phyloP scores from a whole-genome alignment of 2,888 invertebrate genomes.

The Hipparchia sbordonii region DNA sequence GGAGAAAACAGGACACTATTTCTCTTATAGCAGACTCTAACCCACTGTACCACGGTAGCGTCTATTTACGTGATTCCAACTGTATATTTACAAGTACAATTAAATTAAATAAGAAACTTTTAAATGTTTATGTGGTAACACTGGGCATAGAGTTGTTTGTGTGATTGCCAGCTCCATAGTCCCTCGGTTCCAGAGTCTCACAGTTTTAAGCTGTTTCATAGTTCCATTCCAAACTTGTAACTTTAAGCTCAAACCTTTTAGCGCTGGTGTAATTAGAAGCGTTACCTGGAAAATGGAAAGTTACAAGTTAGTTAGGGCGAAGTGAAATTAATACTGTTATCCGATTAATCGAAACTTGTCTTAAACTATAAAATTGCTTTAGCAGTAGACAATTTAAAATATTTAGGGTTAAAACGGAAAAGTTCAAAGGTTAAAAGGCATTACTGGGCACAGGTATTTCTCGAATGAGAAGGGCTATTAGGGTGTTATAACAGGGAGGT shows the following conservation, averaged over 20 bases:
- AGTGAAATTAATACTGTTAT: neutral
- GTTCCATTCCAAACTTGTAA: conserved; percentile 4
- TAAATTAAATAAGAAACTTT: neutral
- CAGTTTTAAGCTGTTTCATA: conserved; percentile 10
- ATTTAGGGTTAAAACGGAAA: too few relatives aligned
- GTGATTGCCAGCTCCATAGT: conserved; percentile 11
- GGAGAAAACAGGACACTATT: too few relatives aligned
- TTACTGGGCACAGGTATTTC: too few relatives aligned
- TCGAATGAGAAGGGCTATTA: too few relatives aligned
- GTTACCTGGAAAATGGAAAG: conserved; percentile 29
- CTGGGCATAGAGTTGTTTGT: conserved; percentile 19
- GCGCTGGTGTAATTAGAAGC: conserved; percentile 14
- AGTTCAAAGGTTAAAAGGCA: too few relatives aligned
- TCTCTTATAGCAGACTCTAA: too few relatives aligned
- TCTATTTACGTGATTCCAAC: too few relatives aligned
- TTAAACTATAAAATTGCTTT: neutral
- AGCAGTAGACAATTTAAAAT: neutral
- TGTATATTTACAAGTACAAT: too few relatives aligned
- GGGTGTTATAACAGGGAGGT: too few relatives aligned
- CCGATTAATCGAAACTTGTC: neutral
- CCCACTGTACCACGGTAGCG: too few relatives aligned
- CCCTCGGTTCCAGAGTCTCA: neutral
- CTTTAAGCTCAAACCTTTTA: conserved; percentile 21
- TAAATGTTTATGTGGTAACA: neutral
- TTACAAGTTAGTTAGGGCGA: neutral